Evolutionary conservation across 2,113 vertebrate genomes (phyloP).

Genomic region (Eulemur rufifrons): DNA sequence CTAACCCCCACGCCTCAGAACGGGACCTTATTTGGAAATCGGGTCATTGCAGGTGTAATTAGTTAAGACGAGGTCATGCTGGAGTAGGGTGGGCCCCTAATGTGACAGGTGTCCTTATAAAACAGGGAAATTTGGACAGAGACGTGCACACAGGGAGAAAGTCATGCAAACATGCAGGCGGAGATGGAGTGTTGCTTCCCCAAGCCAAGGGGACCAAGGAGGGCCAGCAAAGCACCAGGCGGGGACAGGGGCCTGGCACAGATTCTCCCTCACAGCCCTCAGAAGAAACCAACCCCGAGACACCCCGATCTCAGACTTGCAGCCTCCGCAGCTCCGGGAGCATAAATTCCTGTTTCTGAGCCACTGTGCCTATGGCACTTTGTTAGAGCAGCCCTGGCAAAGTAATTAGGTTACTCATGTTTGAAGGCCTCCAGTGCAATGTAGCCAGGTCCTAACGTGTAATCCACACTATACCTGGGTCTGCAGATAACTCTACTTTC

Average conservation of each 20-base stretch:
- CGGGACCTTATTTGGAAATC: neutral
- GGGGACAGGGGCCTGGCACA: neutral
- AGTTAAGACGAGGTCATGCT: neutral
- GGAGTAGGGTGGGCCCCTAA: neutral
- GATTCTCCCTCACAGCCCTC: neutral
- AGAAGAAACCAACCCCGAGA: neutral
- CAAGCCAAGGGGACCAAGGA: neutral
- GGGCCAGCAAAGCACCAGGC: neutral
- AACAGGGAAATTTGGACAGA: neutral
- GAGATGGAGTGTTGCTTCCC: too few relatives aligned
- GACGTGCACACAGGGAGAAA: neutral
- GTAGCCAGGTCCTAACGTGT: too few relatives aligned
- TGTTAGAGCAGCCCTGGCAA: neutral
- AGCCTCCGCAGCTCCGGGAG: neutral
- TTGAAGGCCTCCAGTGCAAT: neutral
- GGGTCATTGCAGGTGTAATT: neutral
- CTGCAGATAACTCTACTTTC: neutral
- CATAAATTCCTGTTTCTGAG: neutral
- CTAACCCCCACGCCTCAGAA: neutral
- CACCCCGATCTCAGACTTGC: neutral
- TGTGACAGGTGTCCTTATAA: neutral
- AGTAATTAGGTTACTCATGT: neutral
- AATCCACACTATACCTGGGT: neutral
- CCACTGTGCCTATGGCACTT: neutral
- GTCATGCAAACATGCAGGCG: too few relatives aligned